phyloP scores from a whole-genome alignment of 2,797 vertebrate genomes.

The Chromis chromis region DNA sequence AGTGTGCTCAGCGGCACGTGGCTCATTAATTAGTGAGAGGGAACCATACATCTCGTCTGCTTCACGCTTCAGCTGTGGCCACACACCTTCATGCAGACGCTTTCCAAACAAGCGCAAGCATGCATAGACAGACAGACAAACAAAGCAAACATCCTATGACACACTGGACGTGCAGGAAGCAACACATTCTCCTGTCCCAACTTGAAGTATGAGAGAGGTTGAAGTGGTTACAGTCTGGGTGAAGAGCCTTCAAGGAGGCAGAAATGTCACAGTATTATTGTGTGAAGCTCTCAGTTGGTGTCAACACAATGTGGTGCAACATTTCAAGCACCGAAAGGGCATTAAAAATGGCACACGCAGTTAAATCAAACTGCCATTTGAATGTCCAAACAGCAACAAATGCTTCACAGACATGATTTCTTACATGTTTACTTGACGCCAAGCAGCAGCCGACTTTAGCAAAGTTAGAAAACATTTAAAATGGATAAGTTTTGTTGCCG shows the following conservation, averaged over 20 bases:
- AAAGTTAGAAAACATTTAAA: background rate
- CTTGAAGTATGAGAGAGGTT: background rate
- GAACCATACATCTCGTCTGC: slow-evolving; percentile 39
- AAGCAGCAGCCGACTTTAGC: background rate
- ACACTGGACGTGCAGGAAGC: slow-evolving; percentile 31
- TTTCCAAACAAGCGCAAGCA: slow-evolving; percentile 40
- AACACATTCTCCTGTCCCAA: slow-evolving; percentile 26
- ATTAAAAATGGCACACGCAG: background rate
- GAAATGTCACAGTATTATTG: background rate
- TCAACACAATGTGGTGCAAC: background rate
- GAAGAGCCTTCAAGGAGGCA: background rate
- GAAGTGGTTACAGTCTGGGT: background rate
- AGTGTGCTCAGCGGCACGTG: slow-evolving; percentile 65
- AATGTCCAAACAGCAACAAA: background rate
- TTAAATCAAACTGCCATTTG: background rate
- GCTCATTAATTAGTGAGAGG: slow-evolving; percentile 75
- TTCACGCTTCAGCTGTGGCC: slow-evolving; percentile 49
- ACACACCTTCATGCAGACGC: slow-evolving; percentile 9
- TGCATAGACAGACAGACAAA: slow-evolving; percentile 7
- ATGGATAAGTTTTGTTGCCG: background rate
- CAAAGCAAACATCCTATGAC: slow-evolving; percentile 22
- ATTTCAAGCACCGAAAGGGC: background rate
- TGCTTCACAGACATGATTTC: background rate
- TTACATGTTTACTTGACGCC: background rate
- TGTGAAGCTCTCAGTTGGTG: background rate